Base-by-base conservation (phyloP, 2,888 invertebrate species). In the Chromoteleia sp. region DNA sequence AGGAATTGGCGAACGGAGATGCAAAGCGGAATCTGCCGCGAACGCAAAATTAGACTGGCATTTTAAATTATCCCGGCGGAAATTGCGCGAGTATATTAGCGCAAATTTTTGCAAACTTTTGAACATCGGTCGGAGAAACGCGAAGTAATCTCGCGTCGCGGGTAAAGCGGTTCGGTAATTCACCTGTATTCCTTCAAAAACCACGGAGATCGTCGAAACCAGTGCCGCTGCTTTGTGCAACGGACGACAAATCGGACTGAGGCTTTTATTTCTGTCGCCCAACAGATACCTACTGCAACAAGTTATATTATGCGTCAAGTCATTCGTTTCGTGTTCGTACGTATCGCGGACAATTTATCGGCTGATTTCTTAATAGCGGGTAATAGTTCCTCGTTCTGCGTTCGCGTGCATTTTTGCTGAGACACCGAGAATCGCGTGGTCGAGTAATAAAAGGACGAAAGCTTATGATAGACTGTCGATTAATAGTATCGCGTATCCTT, bases 81-180 rank as follows among this genome's bases (percentile, higher is more conserved):
- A 61, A 61, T 45, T 30, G 15, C 15, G 45, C 15, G 45, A 41
- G 45, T n/a, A 61, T 29, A 43, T 59, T 41, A 59, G 21, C 1
- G 43, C 45, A 43, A 29, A 30, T 43, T 45, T 61, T 61, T 43
- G n/a, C 17, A 15, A 61, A 45, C 45, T 48, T 61, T 61, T 61
- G 12, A 61, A 30, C 45, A 61, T 45, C 45, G n/a, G 43, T 30
- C 29, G 45, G 41, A 21, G 21, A 25, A 25, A 25, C 30, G 29
- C 52, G n/a, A n/a, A n/a, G n/a, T 12, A 45, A 45, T 45, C 45
- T 45, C 19, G 7, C 19, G 19, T 19, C 8, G n/a, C n/a, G n/a
- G n/a, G n/a, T n/a, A n/a, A n/a, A n/a, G n/a, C n/a, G n/a, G 17
- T 19, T 19, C 7, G 19, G n/a, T 19, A 2, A 45, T 45, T 2